phyloP scores from a whole-genome alignment of 2,113 vertebrate genomes.

The Dasyurus viverrinus region DNA sequence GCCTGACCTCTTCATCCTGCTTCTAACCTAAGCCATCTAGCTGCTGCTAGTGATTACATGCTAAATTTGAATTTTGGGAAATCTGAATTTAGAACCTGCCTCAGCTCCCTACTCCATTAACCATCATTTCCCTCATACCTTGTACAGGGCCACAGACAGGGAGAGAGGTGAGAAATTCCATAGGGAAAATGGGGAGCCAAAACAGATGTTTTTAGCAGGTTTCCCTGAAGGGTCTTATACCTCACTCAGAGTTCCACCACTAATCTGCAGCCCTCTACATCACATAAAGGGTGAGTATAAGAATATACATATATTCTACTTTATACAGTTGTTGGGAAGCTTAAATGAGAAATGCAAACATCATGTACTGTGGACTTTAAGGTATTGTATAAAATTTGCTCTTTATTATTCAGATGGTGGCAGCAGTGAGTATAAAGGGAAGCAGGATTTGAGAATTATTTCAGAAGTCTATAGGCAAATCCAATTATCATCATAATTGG shows the following conservation, averaged over 20 bases:
- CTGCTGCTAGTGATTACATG: not conserved
- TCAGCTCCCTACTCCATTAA: not conserved
- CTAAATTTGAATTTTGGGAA: not conserved
- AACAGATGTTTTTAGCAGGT: too few relatives aligned
- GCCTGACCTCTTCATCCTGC: not conserved
- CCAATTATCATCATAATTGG: not conserved
- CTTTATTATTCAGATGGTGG: not conserved
- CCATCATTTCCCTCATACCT: not conserved
- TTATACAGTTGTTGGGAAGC: not conserved
- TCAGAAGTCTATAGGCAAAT: not conserved
- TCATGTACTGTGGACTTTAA: not conserved
- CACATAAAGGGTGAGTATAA: not conserved
- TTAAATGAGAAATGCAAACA: not conserved
- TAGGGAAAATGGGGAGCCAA: too few relatives aligned
- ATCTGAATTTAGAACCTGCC: not conserved
- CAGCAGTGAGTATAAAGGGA: not conserved
- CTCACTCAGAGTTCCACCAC: too few relatives aligned
- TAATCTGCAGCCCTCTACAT: too few relatives aligned
- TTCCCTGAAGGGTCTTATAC: too few relatives aligned
- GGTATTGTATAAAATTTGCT: not conserved
- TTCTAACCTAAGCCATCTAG: not conserved
- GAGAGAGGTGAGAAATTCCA: too few relatives aligned
- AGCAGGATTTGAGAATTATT: not conserved
- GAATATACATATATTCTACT: not conserved
- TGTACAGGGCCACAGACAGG: too few relatives aligned